phyloP scores from a whole-genome alignment of 1,140 invertebrate species.

The Lysiphlebus fabarum region DNA sequence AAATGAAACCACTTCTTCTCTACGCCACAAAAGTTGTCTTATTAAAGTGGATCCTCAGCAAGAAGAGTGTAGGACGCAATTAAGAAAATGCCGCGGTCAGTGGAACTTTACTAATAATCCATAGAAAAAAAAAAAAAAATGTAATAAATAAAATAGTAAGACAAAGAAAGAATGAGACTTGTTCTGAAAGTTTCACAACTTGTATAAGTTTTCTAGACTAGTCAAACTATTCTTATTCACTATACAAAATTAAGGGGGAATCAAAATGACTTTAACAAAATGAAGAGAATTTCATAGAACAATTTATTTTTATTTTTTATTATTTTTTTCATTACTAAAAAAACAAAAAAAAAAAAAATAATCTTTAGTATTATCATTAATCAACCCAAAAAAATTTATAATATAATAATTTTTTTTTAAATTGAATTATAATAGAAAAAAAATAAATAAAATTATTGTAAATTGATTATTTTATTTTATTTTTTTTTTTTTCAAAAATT shows the following conservation, averaged over 20 bases:
- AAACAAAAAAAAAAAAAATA: too few relatives aligned
- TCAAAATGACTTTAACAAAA: too few relatives aligned
- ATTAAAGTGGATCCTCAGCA: slow-evolving; percentile 23
- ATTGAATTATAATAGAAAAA: neutral
- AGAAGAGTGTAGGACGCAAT: slow-evolving; percentile 28
- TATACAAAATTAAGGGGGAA: too few relatives aligned
- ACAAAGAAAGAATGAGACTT: slow-evolving; percentile 14
- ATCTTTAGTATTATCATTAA: too few relatives aligned
- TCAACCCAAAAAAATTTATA: too few relatives aligned
- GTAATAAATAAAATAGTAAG: slow-evolving; percentile 13
- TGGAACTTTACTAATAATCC: slow-evolving; percentile 35
- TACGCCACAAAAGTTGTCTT: slow-evolving; percentile 25
- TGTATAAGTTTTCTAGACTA: slow-evolving; percentile 31
- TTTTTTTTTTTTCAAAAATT: too few relatives aligned
- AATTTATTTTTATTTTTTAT: too few relatives aligned
- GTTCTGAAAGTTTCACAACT: slow-evolving; percentile 44
- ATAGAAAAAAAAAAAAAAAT: slow-evolving; percentile 19
- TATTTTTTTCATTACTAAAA: too few relatives aligned
- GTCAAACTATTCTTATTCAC: too few relatives aligned
- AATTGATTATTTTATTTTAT: too few relatives aligned
- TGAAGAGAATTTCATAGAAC: too few relatives aligned
- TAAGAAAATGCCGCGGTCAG: slow-evolving; percentile 34
- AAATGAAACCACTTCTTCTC: slow-evolving; percentile 23
- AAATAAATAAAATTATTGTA: neutral
- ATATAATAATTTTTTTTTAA: too few relatives aligned